Percentiles rank a stretch among this genome's conserved stretches.
Evolutionary conservation across 2,113 vertebrate species (phyloP).

Genomic region (Glaucidium brasilianum): DNA sequence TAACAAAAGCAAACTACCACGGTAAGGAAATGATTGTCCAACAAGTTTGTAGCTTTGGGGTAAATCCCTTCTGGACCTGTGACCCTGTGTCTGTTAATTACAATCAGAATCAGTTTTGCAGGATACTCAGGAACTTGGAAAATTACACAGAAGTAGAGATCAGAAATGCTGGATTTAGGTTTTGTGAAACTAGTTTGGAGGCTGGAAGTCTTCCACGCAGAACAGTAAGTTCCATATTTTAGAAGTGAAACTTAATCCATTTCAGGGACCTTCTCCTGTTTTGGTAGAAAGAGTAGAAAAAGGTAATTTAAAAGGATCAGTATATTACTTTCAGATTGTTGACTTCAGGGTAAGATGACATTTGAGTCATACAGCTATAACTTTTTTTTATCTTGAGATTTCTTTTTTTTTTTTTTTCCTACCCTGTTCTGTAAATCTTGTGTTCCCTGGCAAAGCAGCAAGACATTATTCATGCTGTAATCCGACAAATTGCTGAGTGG

Average conservation of each 20-base stretch:
- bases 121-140: background rate
- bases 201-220: background rate
- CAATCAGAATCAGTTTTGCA: background rate
- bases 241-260: background rate
- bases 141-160: background rate
- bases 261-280: background rate
- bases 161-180: background rate
- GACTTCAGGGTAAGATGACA: slow-evolving; percentile 6
- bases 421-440: background rate
- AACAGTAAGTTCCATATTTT: background rate
- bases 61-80: background rate
- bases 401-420: background rate
- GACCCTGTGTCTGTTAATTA: background rate
- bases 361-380: background rate
- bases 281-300: background rate
- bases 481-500: background rate
- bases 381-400: background rate
- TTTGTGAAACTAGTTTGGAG: background rate
- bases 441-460: background rate
- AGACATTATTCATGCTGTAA: background rate
- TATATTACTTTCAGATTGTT: slow-evolving; percentile 10
- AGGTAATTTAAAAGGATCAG: slow-evolving; percentile 26
- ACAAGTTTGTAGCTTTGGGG: background rate
- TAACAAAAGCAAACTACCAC: background rate
- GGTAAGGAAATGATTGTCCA: background rate